Percentiles rank a stretch among this genome's conserved stretches.
phyloP scores from a whole-genome alignment of 1,140 invertebrate genomes.

The Cardiocondyla obscurior region DNA sequence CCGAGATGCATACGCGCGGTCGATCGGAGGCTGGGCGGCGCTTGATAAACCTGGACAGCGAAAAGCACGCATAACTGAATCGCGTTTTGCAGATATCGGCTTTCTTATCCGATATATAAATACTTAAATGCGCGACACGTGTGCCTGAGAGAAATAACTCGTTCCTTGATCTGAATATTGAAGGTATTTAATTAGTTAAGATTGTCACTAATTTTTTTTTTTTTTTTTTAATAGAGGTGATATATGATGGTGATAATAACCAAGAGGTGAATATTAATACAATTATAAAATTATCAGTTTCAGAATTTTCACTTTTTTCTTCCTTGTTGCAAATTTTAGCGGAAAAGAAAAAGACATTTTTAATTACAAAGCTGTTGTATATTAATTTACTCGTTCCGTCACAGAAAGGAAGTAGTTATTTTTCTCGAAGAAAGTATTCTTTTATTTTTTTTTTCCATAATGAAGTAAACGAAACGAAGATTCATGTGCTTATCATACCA shows the following conservation, averaged over 20 bases:
- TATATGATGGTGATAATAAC: no score
- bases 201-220: no score
- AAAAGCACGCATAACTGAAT: neutral
- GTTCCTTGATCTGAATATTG: neutral
- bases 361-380: neutral
- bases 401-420: neutral
- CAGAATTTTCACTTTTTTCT: no score
- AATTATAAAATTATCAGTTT: no score
- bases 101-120: constrained; percentile 7
- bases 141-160: neutral
- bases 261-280: no score
- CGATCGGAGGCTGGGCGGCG: neutral
- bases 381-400: neutral
- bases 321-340: neutral
- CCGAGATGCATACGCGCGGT: neutral
- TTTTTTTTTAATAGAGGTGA: no score
- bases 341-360: neutral
- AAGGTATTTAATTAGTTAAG: neutral
- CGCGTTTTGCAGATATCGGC: neutral
- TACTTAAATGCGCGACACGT: neutral
- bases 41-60: neutral
- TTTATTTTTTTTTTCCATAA: neutral
- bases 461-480: neutral
- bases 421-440: neutral
- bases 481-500: neutral